Base-by-base conservation (phyloP, 2,888 invertebrate genomes). In the Leptinotarsa juncta region DNA sequence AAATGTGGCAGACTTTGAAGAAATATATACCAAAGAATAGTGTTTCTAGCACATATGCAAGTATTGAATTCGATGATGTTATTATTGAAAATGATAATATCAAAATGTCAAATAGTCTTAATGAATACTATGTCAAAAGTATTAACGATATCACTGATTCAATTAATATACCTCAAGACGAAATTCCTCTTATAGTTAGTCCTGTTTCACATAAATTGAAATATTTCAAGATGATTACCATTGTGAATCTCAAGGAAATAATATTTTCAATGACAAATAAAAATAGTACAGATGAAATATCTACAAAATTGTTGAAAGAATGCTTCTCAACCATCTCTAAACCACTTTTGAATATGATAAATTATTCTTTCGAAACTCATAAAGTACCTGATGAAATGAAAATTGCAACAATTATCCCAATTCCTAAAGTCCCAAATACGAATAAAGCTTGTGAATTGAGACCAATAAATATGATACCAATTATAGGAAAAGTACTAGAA, bases 31-130 rank as follows among this genome's bases (percentile, higher is more conserved):
- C 50, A 50, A 16, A 50, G 16, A 50, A 50, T 50, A 50, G 16
- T 50, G 14, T 50, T 50, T 50, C 50, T 50, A 26, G 26, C 26
- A 26, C 26, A 26, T 26, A 26, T 26, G 26, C 26, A 26, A 26
- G 26, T 26, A 26, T 26, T 26, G 26, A 26, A 26, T 26, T 26
- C 26, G 50, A 50, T 50, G 50, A 14, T 50, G 50, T 50, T 53
- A 53, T 53, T 53, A 53, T n/a, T 53, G 53, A 53, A n/a, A 53
- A 53, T 53, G 53, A 53, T 53, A 53, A 53, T 53, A n/a, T 53
- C 16, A n/a, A 53, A 53, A 53, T 53, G 53, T 53, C 53, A n/a
- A 53, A 53, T n/a, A 53, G n/a, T 53, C 53, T 53, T 53, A n/a
- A 53, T 53, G 53, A 53, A 53, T 53, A 53, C 53, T n/a, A 16